Conservation (phyloP, 2,113 vertebrate genomes). For the Orthonyx spaldingii region DNA sequence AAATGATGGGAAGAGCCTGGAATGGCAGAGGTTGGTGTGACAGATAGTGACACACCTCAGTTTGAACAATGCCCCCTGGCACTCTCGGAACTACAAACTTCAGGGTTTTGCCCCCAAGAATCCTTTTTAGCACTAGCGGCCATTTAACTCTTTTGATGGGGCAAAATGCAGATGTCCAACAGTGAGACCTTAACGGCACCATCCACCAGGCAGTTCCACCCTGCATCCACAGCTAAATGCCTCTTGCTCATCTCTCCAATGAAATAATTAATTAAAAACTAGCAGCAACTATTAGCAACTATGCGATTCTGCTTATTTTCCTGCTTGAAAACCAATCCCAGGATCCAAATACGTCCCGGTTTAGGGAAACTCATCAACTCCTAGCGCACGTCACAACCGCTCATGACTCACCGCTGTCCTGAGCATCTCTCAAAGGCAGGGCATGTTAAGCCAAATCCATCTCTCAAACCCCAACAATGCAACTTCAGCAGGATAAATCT, state of each 20-base stretch:
- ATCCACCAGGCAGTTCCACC: neutral
- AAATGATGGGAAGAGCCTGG: neutral
- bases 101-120: neutral
- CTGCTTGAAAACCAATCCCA: neutral
- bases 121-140: neutral
- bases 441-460: neutral
- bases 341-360: neutral
- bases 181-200: neutral
- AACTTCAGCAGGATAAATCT: neutral
- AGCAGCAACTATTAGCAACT: neutral
- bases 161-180: neutral
- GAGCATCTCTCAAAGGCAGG: neutral
- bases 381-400: accelerated
- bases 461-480: neutral
- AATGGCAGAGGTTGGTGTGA: neutral
- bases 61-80: neutral
- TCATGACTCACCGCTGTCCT: neutral
- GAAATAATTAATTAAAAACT: neutral
- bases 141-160: neutral
- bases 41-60: neutral
- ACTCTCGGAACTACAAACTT: neutral
- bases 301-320: neutral
- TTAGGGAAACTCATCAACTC: neutral
- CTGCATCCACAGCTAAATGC: neutral
- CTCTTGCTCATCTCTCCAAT: neutral